Evolutionary conservation across 2,888 invertebrate species (phyloP), one percentile per base, ranked within the genome.

Genomic region (Euclidia mi): DNA sequence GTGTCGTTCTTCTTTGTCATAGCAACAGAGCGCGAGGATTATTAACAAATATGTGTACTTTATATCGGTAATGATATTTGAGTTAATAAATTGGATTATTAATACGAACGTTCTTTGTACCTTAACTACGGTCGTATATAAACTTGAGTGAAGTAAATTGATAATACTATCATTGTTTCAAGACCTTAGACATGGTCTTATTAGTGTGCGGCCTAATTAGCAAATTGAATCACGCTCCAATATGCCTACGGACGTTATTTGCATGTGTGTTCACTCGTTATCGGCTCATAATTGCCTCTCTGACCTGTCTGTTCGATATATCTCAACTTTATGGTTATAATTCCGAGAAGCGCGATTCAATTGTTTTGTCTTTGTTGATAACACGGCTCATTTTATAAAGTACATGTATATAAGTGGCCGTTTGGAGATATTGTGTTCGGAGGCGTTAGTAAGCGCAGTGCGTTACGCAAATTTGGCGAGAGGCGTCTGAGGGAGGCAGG

Each of bases 261-360:
- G 68, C 71, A 38, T 68, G 49, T 72, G 80, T 80, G 73, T 75
- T 76, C 69, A 69, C 63, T 76, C 71, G 83, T 90, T 90, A 90
- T 91, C 90, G 59, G 63, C 57, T 65, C 73, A 78, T 82, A 79
- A 85, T 82, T 89, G 85, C 82, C 84, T 81, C 78, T 84, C 71
- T 92, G 91, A 91, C 90, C 89, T 84, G 85, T 77, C 84, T 73
- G 74, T 76, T 77, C 66, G 81, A 88, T 85, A 88, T 82, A 77
- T 76, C 76, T 76, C 63, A 71, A 73, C 76, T 80, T 76, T 76
- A 80, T 74, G 66, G 77, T 71, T 76, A 80, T 71, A 71, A 84
- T 87, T 87, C 87, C 75, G 64, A 87, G 88, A 87, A 88, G 77
- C 68, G 70, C 78, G 80, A 78, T 76, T 73, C 78, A 78, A 79